Base-by-base conservation (phyloP, 2,888 invertebrate genomes). In the Drosophila nr. perissopoda region DNA sequence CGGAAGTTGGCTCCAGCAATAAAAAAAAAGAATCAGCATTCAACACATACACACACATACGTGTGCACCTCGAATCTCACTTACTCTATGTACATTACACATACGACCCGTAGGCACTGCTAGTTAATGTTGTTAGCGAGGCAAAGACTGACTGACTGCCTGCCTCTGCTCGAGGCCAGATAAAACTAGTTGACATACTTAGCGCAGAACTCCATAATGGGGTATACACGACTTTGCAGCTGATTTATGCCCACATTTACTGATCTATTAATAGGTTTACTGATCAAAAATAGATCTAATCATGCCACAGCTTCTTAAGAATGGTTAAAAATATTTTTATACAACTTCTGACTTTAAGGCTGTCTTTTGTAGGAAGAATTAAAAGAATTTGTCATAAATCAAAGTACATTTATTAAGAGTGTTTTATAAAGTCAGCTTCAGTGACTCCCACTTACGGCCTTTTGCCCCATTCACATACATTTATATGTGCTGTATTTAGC, bases 171-270 rank as follows among this genome's bases (percentile, higher is more conserved):
- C 25, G 51, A 67, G 84, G 85, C 80, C 73, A 87, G 72, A 87
- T 89, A 75, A 89, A 89, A 89, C 83, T 79, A 89, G 89, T 85
- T 89, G 87, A 88, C 87, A 84, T 62, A 86, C 79, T 76, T 89
- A 66, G 31, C 49, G 33, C 51, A 33, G 25, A 36, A 8, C 40
- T 59, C 51, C 25, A 42, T 59, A 51, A 36, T 48, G 8, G 36
- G 65, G 74, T 62, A 78, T 78, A 16, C 27, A 21, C 42, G 64
- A 69, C 74, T 42, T n/a, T 0, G 0, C 8, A 45, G 21, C 33
- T 21, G 25, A 31, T 31, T 31, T 31, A 31, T 0, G 31, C 10
- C 31, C 31, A 31, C 10, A 31, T 31, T 31, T 10, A 31, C 31
- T 31, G 8, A 33, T 33, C 33, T 2, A 33, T 33, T 33, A 33